Evolutionary conservation across 2,888 invertebrate genomes (phyloP).

Genomic region (Drosophila bunnanda): DNA sequence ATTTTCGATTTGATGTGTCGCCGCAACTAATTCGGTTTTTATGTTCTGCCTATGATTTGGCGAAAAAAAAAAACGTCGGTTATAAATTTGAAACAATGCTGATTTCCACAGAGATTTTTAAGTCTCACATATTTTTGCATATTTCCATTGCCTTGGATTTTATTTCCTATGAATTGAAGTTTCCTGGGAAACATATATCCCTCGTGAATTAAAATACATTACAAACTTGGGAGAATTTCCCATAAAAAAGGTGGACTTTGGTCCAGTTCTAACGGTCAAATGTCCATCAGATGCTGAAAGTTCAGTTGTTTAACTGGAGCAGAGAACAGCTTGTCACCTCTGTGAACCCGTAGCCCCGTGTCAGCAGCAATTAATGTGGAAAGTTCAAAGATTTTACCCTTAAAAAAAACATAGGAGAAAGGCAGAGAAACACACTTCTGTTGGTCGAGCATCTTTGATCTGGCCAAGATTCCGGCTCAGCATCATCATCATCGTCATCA

Average conservation of each 20-base stretch:
- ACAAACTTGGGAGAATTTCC: constrained; percentile 29
- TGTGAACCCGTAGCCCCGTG: constrained; percentile 56
- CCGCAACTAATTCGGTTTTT: constrained; percentile 82
- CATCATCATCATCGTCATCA: constrained; percentile 26
- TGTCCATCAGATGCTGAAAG: constrained; percentile 59
- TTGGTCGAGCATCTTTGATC: constrained; percentile 69
- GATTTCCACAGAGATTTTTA: background rate
- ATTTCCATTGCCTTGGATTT: background rate
- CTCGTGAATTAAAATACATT: background rate
- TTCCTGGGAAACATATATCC: background rate
- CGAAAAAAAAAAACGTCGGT: constrained; percentile 18
- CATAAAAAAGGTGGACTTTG: constrained; percentile 6
- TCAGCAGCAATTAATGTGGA: constrained; percentile 70
- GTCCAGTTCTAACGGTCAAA: constrained; percentile 70
- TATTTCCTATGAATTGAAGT: background rate
- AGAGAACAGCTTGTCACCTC: constrained; percentile 62
- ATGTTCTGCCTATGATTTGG: constrained; percentile 51
- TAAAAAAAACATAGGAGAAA: constrained; percentile 27
- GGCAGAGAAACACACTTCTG: constrained; percentile 53
- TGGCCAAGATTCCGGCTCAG: constrained; percentile 40
- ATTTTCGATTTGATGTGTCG: constrained; percentile 79
- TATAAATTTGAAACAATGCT: constrained; percentile 9
- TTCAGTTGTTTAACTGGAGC: constrained; percentile 62
- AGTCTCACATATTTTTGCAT: background rate
- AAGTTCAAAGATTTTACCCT: constrained; percentile 65